phyloP scores from a whole-genome alignment of 2,113 vertebrate genomes.

The Callaeas wilsoni region DNA sequence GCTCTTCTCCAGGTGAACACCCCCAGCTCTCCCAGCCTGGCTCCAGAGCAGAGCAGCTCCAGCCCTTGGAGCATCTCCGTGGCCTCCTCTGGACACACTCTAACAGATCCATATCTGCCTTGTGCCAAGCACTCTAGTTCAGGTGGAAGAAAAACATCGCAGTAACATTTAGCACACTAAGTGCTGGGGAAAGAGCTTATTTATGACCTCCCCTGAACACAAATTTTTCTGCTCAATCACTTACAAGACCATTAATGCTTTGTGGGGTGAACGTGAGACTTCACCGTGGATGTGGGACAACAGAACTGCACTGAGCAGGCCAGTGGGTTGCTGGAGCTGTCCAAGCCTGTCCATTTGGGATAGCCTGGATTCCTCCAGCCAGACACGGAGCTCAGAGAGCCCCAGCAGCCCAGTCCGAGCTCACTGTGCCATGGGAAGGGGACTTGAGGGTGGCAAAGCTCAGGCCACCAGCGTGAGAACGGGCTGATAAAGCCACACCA shows the following conservation, averaged over 20 bases:
- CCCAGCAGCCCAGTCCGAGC: not conserved
- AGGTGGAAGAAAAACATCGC: not conserved
- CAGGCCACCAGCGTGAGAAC: not conserved
- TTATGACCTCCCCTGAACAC: not conserved
- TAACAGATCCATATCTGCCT: not conserved
- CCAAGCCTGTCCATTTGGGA: not conserved
- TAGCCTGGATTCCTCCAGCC: not conserved
- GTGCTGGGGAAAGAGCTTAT: not conserved
- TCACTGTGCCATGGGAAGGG: not conserved
- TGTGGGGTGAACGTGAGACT: not conserved
- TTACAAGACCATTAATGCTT: not conserved
- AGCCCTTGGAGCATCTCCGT: rapidly evolving
- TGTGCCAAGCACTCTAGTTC: not conserved
- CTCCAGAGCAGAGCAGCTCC: not conserved
- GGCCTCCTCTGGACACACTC: not conserved
- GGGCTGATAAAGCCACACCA: not conserved
- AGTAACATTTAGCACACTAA: not conserved
- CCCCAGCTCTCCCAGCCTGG: not conserved
- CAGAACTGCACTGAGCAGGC: not conserved
- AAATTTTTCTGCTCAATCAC: not conserved
- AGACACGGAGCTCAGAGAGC: not conserved
- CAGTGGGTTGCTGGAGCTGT: not conserved
- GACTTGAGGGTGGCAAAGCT: not conserved
- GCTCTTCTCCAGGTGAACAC: not conserved
- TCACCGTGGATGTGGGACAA: not conserved